These are phyloP conservation scores for Ceratoteleas bidentatus DNA, from an alignment of 1,140 invertebrate genomes.

Conservation along the genomic window DNA sequence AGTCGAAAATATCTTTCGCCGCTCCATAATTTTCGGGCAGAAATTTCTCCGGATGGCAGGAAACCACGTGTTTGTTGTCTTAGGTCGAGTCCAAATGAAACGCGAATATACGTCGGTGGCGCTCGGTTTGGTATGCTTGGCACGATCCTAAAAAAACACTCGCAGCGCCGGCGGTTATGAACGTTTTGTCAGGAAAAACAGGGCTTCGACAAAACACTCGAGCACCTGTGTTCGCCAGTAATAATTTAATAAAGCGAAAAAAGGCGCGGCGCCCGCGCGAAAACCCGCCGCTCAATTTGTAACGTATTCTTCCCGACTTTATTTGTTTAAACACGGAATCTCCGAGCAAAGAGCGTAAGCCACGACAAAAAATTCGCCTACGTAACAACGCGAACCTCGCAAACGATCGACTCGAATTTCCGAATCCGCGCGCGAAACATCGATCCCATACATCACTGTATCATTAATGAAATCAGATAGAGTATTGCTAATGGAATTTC, in stretches of 20 bases:
- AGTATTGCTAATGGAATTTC: constrained; percentile 42
- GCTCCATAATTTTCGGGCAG: constrained; percentile 31
- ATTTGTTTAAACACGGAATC: constrained; percentile 56
- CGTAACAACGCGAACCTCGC: constrained; percentile 19
- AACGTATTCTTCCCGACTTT: constrained; percentile 42
- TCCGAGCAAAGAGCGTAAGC: constrained; percentile 20
- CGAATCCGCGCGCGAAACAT: constrained; percentile 31
- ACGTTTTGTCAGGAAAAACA: constrained; percentile 77
- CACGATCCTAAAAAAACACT: constrained; percentile 78
- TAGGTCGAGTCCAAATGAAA: constrained; percentile 76
- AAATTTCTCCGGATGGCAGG: constrained; percentile 67
- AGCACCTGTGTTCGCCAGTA: constrained; percentile 71
- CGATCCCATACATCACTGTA: constrained; percentile 40
- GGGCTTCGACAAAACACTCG: constrained; percentile 70
- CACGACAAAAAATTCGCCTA: constrained; percentile 27
- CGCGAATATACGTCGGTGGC: constrained; percentile 69
- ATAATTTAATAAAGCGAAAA: constrained; percentile 65
- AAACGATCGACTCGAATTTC: constrained; percentile 36
- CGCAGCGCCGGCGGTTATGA: constrained; percentile 74
- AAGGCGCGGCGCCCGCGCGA: constrained; percentile 21
- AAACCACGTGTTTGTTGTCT: constrained; percentile 76
- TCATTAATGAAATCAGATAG: constrained; percentile 58
- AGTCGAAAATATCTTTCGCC: constrained; percentile 50
- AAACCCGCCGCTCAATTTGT: constrained; percentile 57
- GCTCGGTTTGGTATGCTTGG: constrained; percentile 69